Evolutionary conservation across 2,888 invertebrate species (phyloP), one percentile per base, ranked within the genome.

Genomic region (Nudaria mundana): DNA sequence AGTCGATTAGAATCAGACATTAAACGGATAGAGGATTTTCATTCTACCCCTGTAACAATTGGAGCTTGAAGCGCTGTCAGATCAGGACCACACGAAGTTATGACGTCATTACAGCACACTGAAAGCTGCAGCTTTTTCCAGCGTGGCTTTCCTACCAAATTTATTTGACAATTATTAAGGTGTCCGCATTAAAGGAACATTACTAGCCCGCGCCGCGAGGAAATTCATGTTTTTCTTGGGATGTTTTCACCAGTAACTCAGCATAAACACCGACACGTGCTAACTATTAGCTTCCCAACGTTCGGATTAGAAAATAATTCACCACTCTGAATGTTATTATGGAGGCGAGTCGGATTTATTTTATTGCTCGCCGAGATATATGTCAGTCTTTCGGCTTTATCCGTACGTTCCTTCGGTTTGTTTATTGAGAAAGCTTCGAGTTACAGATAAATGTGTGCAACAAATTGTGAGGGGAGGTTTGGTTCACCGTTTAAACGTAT

Each of bases 151-250:
- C 68, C 72, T 67, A 43, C 71, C 70, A 63, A 87, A 87, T 88
- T 88, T 87, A 87, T 87, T 84, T 81, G 83, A 84, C 83, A 85
- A 85, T 84, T 84, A 84, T 84, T 79, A 85, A 87, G 84, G 87
- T 84, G 85, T 82, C 81, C 81, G 84, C 76, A 84, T 86, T 86
- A 87, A 79, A 76, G 71, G 71, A 48, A 75, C 79, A 79, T 84
- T 84, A 83, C 71, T 64, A 65, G 62, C 47, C 55, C 61, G 64
- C 64, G 51, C 63, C 66, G 64, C 71, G 66, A 71, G 84, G 81
- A 80, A 84, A 84, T 77, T 79, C 81, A 78, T 87, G 87, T 88
- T 87, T 87, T 88, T 79, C 84, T 84, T 81, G 75, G 82, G 81
- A 77, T 81, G 84, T 81, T 81, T 81, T 76, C 81, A 64, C 63